Conservation (phyloP, 1,140 invertebrate species). For the Chironomus tepperi region DNA sequence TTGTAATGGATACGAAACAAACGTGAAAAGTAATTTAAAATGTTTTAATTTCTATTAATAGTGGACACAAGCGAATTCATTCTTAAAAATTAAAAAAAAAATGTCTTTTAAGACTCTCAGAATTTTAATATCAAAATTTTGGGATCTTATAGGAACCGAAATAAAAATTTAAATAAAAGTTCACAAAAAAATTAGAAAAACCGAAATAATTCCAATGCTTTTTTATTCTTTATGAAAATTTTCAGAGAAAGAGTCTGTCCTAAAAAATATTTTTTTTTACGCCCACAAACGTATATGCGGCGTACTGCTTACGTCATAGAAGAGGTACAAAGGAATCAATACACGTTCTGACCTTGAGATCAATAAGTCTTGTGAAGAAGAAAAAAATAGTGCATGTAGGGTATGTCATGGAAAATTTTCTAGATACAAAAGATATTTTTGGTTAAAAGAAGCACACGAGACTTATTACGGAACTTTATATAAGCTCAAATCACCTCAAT, state of each 20-base stretch:
- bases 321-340: neutral
- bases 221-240: neutral
- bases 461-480: no score
- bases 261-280: no score
- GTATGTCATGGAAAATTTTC: no score
- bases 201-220: neutral
- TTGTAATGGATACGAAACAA: neutral
- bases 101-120: neutral
- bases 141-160: neutral
- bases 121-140: neutral
- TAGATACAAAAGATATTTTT: no score
- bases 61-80: constrained; percentile 6
- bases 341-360: neutral
- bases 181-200: constrained; percentile 15
- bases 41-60: constrained; percentile 15
- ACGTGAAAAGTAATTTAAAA: no score
- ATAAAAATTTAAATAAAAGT: constrained; percentile 1
- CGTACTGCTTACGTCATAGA: neutral
- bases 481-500: no score
- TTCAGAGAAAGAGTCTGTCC: neutral
- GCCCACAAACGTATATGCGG: no score
- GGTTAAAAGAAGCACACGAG: no score
- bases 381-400: no score
- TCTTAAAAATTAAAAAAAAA: neutral
- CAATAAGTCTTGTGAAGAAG: no score